Evolutionary conservation across 2,797 vertebrate species (phyloP).

Genomic region (Poeciliopsis turneri): DNA sequence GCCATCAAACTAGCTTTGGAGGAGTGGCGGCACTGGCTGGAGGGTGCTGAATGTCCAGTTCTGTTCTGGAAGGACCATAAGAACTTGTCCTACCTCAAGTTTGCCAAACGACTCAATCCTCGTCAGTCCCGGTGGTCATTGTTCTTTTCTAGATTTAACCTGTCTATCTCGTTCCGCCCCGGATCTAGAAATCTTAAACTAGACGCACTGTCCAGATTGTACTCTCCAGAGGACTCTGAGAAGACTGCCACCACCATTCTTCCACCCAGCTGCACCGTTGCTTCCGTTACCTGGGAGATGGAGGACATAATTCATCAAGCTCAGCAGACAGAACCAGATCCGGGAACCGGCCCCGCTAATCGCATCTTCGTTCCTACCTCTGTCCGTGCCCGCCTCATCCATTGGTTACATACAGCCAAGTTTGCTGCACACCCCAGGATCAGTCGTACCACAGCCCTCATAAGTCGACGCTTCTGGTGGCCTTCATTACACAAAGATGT

Average conservation of each 20-base stretch:
- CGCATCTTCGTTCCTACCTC: not conserved
- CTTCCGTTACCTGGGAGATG: not conserved
- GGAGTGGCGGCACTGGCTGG: not conserved
- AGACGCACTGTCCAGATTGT: not conserved
- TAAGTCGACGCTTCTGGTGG: not conserved
- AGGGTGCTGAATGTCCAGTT: not conserved
- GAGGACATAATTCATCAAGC: not conserved
- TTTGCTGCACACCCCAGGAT: not conserved
- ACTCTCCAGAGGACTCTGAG: not conserved
- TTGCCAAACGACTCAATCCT: not conserved
- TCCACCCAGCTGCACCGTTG: not conserved
- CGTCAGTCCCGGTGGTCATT: not conserved
- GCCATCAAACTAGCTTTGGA: not conserved
- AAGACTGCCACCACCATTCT: not conserved
- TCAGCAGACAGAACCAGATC: slow-evolving; percentile 18
- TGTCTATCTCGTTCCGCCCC: not conserved
- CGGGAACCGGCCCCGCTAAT: not conserved
- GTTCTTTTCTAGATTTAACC: not conserved
- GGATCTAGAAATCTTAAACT: not conserved
- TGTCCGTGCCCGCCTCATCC: not conserved
- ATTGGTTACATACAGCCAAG: not conserved
- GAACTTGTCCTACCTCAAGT: not conserved
- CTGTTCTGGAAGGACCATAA: not conserved
- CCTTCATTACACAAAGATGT: not conserved
- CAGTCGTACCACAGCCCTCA: not conserved